phyloP scores from a whole-genome alignment of 35 echinoderm and acorn worm species.

The Ophiothrix spiculata region DNA sequence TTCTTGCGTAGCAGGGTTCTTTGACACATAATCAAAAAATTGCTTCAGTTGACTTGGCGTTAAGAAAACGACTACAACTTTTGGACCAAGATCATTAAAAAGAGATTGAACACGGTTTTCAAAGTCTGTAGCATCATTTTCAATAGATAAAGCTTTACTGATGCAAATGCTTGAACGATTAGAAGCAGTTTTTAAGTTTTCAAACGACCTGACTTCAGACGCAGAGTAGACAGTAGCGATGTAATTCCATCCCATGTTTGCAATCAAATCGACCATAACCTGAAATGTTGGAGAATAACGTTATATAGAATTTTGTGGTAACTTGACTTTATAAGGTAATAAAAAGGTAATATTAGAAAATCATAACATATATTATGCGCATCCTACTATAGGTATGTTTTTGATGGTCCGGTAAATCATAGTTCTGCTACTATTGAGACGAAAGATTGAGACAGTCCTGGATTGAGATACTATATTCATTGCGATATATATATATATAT shows the following conservation, averaged over 20 bases:
- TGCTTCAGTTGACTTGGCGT: background rate
- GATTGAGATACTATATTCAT: too few relatives aligned
- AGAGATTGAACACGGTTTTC: background rate
- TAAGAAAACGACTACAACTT: background rate
- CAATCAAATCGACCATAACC: background rate
- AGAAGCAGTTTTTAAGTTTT: background rate
- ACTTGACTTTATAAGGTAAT: too few relatives aligned
- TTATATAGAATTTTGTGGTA: too few relatives aligned
- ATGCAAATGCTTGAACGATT: background rate
- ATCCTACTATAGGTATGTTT: too few relatives aligned
- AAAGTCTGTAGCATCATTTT: background rate
- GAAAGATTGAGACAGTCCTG: too few relatives aligned
- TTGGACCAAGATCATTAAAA: background rate
- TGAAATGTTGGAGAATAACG: background rate
- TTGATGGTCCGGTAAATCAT: too few relatives aligned
- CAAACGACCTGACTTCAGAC: background rate
- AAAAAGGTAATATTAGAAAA: too few relatives aligned
- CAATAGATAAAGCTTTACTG: background rate
- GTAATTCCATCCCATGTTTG: background rate
- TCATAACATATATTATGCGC: too few relatives aligned
- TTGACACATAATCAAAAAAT: too few relatives aligned
- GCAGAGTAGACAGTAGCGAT: background rate
- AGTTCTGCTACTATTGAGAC: too few relatives aligned
- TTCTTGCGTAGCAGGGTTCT: background rate
- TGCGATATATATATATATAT: too few relatives aligned